Evolutionary conservation across 2,797 vertebrate species (phyloP), one percentile per base, ranked within the genome.

Genomic region (Etheostoma perlongum): DNA sequence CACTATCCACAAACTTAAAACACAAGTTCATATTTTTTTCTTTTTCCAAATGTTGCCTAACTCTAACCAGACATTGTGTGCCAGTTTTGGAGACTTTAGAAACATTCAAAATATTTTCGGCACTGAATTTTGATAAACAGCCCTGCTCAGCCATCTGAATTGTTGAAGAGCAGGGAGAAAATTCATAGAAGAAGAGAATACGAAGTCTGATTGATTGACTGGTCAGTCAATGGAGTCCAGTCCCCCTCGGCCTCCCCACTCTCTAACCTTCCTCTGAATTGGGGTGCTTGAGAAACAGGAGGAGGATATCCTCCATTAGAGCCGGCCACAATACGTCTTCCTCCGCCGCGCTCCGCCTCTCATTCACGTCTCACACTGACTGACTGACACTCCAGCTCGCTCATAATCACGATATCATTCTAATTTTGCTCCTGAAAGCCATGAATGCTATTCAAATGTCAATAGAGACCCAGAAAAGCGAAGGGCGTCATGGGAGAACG

Each of bases 241-340:
- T 47, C 58, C 42, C 36, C 51, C 21, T 21, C 27, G 21, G 57
- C 60, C 79, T 64, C 64, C 15, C 4, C 74, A 79, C 76, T 61
- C 57, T 61, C 53, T 72, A 81, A 76, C 83, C 67, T 72, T 79
- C 76, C 72, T 57, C 79, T 71, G 65, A 70, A 63, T 85, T 75
- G 85, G 69, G 52, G n/a, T 52, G 46, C 81, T 78, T 84, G 72
- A 78, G 80, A 66, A 89, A 87, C 89, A 88, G 88, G 82, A 92
- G 89, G 67, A 92, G 92, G 91, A 94, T 90, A 93, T 93, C 91
- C 90, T 93, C 91, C 85, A 91, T 93, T 91, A 90, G 86, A 58
- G 65, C 52, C 0, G 33, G 59, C 78, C 60, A 94, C 91, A 92
- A 93, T 93, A 80, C 87, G 21, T 85, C 84, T 92, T 94, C 91